Evolutionary conservation across 2,113 vertebrate genomes (phyloP), one percentile per base, ranked within the genome.

Genomic region (Bubo blakistoni): DNA sequence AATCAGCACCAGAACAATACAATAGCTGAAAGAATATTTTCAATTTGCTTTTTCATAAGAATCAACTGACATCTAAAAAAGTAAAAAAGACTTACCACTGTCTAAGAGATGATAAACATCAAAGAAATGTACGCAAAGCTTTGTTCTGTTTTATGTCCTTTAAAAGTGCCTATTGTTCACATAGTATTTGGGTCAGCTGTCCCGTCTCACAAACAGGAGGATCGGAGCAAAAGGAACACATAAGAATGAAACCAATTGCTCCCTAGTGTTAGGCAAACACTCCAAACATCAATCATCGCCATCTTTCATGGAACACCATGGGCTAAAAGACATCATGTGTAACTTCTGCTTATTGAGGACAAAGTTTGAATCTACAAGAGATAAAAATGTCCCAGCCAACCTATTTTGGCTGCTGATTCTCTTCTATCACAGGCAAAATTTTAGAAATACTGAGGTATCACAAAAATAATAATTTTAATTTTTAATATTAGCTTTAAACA

Each of bases 21-120:
- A 71, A 44, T 11, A 66, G 27, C 6, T 40, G 36, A 92, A 88
- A 77, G 18, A 30, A 15, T 65, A 61, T 57, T 76, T 94, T 88
- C 66, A 52, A 25, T 90, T 85, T 92, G 20, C 12, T 72, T 85
- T 79, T 72, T 79, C 7, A 5, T 79, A 77, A 73, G 71, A 93
- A 77, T 58, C 34, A 83, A 14, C 55, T 65, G 54, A 49, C 42
- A 76, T 58, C 58, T 77, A 46, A 79, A 67, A 81, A 38, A 62
- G 30, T 34, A 62, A 67, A 76, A 92, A 78, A 57, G 25, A 6
- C 42, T 78, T 67, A 92, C 61, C 61, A 47, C 66, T 32, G 10
- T 49, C 59, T 81, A 76, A 91, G 51, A 63, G n/a, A 82, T 7
- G 21, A 57, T 27, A 63, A 94, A 57, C 71, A 88, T 92, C 58